These are phyloP conservation scores for Dascyllus trimaculatus DNA, from an alignment of 2,113 vertebrate genomes.

Conservation along the genomic window DNA sequence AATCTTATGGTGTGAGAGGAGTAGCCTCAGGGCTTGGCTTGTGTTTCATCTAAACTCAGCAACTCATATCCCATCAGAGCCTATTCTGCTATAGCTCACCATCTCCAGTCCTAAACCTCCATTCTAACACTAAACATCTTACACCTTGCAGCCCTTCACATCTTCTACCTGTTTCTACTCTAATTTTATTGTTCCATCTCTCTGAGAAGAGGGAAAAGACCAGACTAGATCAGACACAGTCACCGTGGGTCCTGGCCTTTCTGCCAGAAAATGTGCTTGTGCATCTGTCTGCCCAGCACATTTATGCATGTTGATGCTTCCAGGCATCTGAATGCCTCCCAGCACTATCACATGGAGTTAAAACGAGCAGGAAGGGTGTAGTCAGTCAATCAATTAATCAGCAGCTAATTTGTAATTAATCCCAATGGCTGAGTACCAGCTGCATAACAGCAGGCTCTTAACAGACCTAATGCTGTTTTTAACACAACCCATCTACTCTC, in stretches of 20 bases:
- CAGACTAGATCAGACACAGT: constrained; percentile 4
- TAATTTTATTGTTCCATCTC: not conserved
- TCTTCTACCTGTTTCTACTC: constrained; percentile 5
- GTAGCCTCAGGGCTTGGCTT: constrained; percentile 55
- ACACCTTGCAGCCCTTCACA: constrained; percentile 13
- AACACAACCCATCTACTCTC: constrained; percentile 28
- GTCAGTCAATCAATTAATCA: constrained; percentile 66
- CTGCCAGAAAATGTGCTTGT: constrained; percentile 2
- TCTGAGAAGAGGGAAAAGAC: not conserved
- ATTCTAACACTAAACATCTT: constrained; percentile 30
- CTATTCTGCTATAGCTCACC: not conserved
- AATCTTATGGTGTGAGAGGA: not conserved
- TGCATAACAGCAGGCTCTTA: constrained; percentile 54
- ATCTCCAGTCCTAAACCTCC: constrained; percentile 10
- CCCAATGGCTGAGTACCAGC: constrained; percentile 66
- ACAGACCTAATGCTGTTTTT: constrained; percentile 31
- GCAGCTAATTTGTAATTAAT: constrained; percentile 67
- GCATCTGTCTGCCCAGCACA: constrained; percentile 18
- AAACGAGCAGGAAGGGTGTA: constrained; percentile 25
- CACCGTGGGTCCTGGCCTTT: constrained; percentile 18
- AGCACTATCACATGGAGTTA: constrained; percentile 4
- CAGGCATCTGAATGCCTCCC: constrained; percentile 8
- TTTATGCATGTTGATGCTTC: constrained; percentile 21
- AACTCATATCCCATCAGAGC: constrained; percentile 38
- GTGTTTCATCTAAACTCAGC: constrained; percentile 48